Evolutionary conservation across 2,113 vertebrate species (phyloP), one percentile per base, ranked within the genome.

Genomic region (Ptyas mucosa): DNA sequence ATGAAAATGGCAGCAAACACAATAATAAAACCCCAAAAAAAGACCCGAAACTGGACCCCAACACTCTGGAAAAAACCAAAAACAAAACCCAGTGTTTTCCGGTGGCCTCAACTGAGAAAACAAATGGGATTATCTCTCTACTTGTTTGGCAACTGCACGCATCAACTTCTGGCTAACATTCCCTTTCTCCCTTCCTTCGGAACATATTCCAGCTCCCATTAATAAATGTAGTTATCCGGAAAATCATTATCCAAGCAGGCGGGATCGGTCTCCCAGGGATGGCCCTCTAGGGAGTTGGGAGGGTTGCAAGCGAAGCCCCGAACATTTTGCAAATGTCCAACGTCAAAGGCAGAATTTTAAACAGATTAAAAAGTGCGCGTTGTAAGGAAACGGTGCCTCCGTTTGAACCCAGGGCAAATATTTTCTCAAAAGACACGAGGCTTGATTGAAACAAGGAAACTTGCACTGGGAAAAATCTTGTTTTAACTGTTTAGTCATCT

Each of bases 181-280:
- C 53, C 51, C 57, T 0, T 1, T 39, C 5, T n/a, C 3, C 29
- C 14, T 88, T 69, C 29, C 29, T 52, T 87, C 86, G 93, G 87
- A 93, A 49, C 81, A 26, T 24, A 51, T 89, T 34, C 23, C 93
- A 0, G 89, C 46, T 85, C 95, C 94, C 96, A 96, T 97, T 96
- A 97, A 96, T 94, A 96, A 93, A 97, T 96, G 95, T 89, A 87
- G 81, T 96, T 96, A 96, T 97, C 93, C 88, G 93, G 93, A 92
- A 94, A 93, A 64, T 93, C 93, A 91, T 96, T 93, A 96, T 90
- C 20, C 90, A 46, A 94, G 94, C 95, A 94, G 95, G 95, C 96
- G 95, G 94, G 43, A 15, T 75, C 94, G 9, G 94, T 92, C 94
- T 96, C 95, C 93, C 95, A 93, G 90, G 94, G 93, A 91, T 75